A percentile compares a stretch with the other conserved stretches of the same genome.
phyloP scores from a whole-genome alignment of 2,797 vertebrate species.

The Poliocrania exsul region DNA sequence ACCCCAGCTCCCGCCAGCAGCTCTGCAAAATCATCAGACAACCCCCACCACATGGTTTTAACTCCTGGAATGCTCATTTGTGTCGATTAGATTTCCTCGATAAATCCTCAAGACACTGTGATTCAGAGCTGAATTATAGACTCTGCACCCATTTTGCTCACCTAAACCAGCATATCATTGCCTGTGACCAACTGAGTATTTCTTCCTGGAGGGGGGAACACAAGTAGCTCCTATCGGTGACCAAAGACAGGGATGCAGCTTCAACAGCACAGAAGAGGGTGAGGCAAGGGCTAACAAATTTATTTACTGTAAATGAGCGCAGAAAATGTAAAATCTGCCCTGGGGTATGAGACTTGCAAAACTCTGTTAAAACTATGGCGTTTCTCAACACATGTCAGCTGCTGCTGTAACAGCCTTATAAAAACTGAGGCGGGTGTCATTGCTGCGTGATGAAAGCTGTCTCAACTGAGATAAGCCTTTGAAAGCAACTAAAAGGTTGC shows the following conservation, averaged over 20 bases:
- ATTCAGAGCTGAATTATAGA: background rate
- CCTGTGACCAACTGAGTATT: background rate
- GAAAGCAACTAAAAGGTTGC: background rate
- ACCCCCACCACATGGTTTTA: constrained; percentile 24
- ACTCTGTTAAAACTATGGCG: background rate
- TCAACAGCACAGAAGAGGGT: background rate
- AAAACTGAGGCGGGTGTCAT: background rate
- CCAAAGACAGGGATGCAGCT: background rate
- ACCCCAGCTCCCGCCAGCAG: constrained; percentile 24
- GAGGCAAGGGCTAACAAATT: background rate
- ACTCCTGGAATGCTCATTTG: background rate
- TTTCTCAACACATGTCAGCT: background rate
- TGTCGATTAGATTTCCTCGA: background rate
- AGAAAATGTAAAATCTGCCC: background rate
- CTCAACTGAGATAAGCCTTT: background rate
- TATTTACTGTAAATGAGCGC: background rate
- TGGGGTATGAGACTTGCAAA: background rate
- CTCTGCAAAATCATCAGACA: constrained; percentile 66
- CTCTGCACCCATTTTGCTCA: background rate
- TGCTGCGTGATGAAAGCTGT: background rate
- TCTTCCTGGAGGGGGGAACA: background rate
- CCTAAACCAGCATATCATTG: background rate
- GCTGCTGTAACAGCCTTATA: background rate
- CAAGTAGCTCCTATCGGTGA: background rate
- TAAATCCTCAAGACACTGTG: background rate